Percentiles rank a stretch among this genome's conserved stretches.
phyloP scores from a whole-genome alignment of 2,888 invertebrate genomes.

The Rhagonycha lutea region DNA sequence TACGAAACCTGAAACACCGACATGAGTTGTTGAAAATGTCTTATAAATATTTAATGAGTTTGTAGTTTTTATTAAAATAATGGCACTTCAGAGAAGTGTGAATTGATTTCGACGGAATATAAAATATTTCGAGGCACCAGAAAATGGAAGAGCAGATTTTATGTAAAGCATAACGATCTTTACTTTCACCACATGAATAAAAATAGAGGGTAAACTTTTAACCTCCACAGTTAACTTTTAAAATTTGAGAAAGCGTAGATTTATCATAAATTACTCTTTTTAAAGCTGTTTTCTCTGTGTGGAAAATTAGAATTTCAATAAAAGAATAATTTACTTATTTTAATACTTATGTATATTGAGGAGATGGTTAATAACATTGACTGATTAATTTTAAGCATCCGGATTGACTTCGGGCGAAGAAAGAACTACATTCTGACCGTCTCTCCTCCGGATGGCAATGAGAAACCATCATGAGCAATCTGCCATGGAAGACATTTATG shows the following conservation, averaged over 20 bases:
- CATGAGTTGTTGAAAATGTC: background rate
- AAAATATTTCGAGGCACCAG: background rate
- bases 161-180: background rate
- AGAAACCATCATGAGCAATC: no score
- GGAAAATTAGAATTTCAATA: background rate
- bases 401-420: no score
- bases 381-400: no score
- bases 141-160: background rate
- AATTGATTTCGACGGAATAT: background rate
- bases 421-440: no score
- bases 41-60: background rate
- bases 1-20: background rate
- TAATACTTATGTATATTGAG: no score
- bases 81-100: background rate
- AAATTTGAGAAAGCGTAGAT: background rate
- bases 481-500: no score
- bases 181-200: background rate
- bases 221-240: background rate
- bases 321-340: background rate
- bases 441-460: no score
- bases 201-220: background rate
- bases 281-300: background rate
- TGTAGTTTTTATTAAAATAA: background rate
- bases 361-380: no score
- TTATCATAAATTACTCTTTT: background rate